Base-by-base conservation (phyloP, 1,140 invertebrate species). In the Rhyzopertha dominica region DNA sequence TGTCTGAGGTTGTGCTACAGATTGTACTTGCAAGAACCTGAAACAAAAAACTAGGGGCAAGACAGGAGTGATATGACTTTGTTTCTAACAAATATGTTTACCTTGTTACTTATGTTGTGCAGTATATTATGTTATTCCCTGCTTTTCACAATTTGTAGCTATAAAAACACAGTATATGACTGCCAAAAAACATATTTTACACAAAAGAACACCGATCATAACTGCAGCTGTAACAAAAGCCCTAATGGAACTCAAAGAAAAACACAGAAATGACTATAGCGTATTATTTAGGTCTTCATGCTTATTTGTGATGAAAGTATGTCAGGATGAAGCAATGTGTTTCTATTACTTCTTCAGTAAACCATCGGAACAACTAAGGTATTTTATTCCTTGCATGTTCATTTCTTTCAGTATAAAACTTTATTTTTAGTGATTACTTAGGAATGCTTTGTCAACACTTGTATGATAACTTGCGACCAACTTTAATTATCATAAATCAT, bases 401-500 rank as follows among this genome's bases (percentile, higher is more conserved):
- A 34, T 26, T 16, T 7, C 18, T 20, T n/a, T 47, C 34, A 26
- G 7, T 43, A 20, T 13, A n/a, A 34, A 49, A 32, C 46, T 37
- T 35, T 32, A 31, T 42, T 66, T 70, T 3, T 49, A 82, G 79
- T 13, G 74, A 81, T 12, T 90, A 87, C 61, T 65, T 98, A 17
- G 89, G 91, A 54, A 79, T 79, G 0, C 66, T 99, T 0, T 98
- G 94, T 63, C 86, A 82, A 10, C 81, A 85, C 31, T 65, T 99
- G 5, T 99, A 99, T 63, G 95, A 99, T 62, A 83, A 82, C 1
- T 68, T 99, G 40, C 74, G 96, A n/a, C 95, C 97, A 1, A 82
- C 91, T 39, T 87, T 99, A 24, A 96, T 99, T 49, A 90, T 96
- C 62, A 90, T 98, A 35, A 93, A 95, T 65, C 95, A 99, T 72